A percentile compares a stretch with the other conserved stretches of the same genome.
Conservation (phyloP, 2,888 invertebrate species). For the Eumerus sabulonum region DNA sequence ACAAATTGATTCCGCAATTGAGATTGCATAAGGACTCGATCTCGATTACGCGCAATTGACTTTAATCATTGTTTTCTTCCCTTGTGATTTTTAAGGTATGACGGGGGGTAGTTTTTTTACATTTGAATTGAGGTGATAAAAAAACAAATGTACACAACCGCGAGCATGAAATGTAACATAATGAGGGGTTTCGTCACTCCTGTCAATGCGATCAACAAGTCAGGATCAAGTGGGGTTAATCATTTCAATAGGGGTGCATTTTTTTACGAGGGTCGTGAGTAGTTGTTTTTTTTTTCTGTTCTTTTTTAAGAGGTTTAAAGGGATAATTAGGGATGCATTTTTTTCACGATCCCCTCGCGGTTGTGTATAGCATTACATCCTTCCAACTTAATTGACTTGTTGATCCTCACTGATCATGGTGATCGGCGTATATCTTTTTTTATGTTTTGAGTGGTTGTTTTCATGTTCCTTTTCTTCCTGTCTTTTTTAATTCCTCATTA, state of each 20-base stretch:
- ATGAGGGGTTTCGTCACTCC: slow-evolving; percentile 26
- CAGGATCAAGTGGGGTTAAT: slow-evolving; percentile 64
- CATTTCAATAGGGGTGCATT: slow-evolving; percentile 31
- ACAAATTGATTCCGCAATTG: slow-evolving; percentile 34
- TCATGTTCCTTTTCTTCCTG: slow-evolving; percentile 2
- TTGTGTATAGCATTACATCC: slow-evolving; percentile 32
- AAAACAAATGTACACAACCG: slow-evolving; percentile 10
- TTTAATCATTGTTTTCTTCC: slow-evolving; percentile 21
- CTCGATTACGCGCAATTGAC: slow-evolving; percentile 62
- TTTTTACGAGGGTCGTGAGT: slow-evolving; percentile 40
- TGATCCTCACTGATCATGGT: slow-evolving; percentile 32
- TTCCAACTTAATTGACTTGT: slow-evolving; percentile 63
- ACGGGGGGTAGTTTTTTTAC: slow-evolving; percentile 41
- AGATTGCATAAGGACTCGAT: slow-evolving; percentile 61
- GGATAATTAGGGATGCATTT: slow-evolving; percentile 48
- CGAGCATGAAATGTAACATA: slow-evolving; percentile 23
- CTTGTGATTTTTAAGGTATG: slow-evolving; percentile 51
- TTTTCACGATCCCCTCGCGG: slow-evolving; percentile 50
- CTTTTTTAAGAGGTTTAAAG: slow-evolving; percentile 12
- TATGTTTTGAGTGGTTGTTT: slow-evolving; percentile 32
- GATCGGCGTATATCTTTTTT: background rate
- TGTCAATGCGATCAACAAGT: slow-evolving; percentile 4
- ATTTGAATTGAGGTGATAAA: slow-evolving; percentile 31
- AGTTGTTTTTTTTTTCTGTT: no score
- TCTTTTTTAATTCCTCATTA: slow-evolving; percentile 53